phyloP scores from a whole-genome alignment of 1,140 invertebrate genomes.

The Drosophila baimaii region DNA sequence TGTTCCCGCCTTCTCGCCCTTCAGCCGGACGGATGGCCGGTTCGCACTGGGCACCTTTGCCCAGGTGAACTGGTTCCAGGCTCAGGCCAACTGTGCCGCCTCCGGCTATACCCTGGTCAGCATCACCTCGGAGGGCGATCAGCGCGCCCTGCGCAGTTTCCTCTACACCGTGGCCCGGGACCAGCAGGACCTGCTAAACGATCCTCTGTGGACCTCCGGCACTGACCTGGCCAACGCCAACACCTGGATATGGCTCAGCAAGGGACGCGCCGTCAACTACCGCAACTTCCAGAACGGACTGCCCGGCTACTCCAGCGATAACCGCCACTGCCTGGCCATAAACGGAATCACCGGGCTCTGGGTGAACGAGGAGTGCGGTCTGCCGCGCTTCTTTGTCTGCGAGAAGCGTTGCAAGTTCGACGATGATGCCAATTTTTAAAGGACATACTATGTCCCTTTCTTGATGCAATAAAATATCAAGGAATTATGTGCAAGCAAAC shows the following conservation, averaged over 20 bases:
- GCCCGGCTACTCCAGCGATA: not conserved
- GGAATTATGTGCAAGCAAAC: slow-evolving; percentile 6
- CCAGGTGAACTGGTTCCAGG: slow-evolving; percentile 57
- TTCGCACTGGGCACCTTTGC: slow-evolving; percentile 49
- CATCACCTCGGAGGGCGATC: slow-evolving; percentile 35
- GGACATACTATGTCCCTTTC: not conserved
- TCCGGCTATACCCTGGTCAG: slow-evolving; percentile 46
- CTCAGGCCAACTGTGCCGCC: slow-evolving; percentile 40
- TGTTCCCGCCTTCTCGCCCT: slow-evolving; percentile 34
- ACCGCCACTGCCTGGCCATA: slow-evolving; percentile 18
- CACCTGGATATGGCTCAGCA: slow-evolving; percentile 52
- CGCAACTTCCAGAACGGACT: slow-evolving; percentile 43
- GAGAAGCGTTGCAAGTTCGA: slow-evolving; percentile 44
- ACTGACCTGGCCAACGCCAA: slow-evolving; percentile 32
- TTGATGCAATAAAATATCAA: slow-evolving; percentile 3
- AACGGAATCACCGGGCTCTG: slow-evolving; percentile 31
- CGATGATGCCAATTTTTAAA: slow-evolving; percentile 17
- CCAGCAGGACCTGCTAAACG: slow-evolving; percentile 21
- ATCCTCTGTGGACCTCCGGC: slow-evolving; percentile 46
- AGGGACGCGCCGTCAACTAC: slow-evolving; percentile 43
- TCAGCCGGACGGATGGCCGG: slow-evolving; percentile 15
- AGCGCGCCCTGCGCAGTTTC: slow-evolving; percentile 37
- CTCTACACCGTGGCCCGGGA: slow-evolving; percentile 13
- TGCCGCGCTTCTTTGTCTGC: slow-evolving; percentile 31
- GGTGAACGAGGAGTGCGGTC: slow-evolving; percentile 12